Conservation (phyloP, 2,888 invertebrate species). For the Cheilosia grossa region DNA sequence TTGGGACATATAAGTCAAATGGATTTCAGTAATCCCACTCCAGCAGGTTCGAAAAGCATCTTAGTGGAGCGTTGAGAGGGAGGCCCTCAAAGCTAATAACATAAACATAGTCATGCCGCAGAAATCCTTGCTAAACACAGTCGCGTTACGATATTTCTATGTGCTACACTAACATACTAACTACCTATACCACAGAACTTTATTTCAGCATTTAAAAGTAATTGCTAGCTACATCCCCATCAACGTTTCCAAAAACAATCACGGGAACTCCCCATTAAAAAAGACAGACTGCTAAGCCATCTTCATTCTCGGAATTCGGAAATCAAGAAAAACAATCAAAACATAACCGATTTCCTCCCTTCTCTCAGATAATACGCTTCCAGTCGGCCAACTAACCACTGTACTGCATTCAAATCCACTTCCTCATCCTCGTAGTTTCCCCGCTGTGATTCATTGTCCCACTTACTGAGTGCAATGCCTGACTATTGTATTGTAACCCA, state of each 20-base stretch:
- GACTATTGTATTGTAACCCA: slow-evolving; percentile 12
- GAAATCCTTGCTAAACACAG: too few species aligned
- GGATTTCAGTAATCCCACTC: too few species aligned
- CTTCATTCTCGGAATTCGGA: not conserved
- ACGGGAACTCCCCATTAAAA: slow-evolving; percentile 1
- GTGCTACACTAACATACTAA: too few species aligned
- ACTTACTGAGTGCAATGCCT: slow-evolving; percentile 11
- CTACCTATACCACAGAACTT: too few species aligned
- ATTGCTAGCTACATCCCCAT: not conserved
- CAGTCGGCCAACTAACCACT: slow-evolving; percentile 11
- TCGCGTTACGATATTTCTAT: too few species aligned
- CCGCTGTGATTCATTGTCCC: slow-evolving; percentile 15
- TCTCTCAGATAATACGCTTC: not conserved
- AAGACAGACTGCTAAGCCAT: not conserved
- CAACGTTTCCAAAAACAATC: slow-evolving; percentile 1
- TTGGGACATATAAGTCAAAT: too few species aligned
- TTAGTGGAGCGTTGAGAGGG: too few species aligned
- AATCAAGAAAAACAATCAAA: not conserved
- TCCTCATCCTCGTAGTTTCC: not conserved
- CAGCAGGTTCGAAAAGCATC: too few species aligned
- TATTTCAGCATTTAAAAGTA: not conserved
- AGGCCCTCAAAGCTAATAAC: too few species aligned
- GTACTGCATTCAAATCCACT: not conserved
- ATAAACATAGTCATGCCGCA: too few species aligned
- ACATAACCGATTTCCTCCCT: slow-evolving; percentile 7